These are phyloP conservation scores for Microctenopoma stevenorrisi DNA, from an alignment of 2,797 vertebrate species.

Conservation along the genomic window DNA sequence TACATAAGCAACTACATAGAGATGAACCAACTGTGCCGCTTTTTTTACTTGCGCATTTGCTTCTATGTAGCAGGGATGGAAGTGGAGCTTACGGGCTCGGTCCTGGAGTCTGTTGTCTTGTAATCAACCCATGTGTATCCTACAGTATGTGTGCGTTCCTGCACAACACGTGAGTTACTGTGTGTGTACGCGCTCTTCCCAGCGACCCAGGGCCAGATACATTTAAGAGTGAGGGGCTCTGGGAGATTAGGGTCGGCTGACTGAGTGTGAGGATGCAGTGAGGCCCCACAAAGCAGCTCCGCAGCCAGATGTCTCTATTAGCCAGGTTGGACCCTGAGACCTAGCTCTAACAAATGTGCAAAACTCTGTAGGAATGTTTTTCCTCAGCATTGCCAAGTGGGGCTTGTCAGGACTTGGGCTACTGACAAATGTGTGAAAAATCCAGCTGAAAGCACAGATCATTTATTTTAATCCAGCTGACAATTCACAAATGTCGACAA, in stretches of 20 bases:
- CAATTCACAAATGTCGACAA: slow-evolving; percentile 30
- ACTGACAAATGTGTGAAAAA: slow-evolving; percentile 51
- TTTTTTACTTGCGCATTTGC: not conserved
- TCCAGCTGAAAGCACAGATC: slow-evolving; percentile 36
- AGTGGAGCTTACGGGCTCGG: not conserved
- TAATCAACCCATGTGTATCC: not conserved
- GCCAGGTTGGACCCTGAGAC: slow-evolving; percentile 56
- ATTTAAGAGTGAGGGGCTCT: slow-evolving; percentile 54
- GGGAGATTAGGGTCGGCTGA: slow-evolving; percentile 69
- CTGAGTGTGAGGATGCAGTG: slow-evolving; percentile 42
- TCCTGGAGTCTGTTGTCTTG: not conserved
- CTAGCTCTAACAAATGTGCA: slow-evolving; percentile 45
- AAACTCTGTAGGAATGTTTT: slow-evolving; percentile 45
- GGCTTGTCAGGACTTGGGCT: slow-evolving; percentile 41
- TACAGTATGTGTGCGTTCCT: slow-evolving; percentile 1
- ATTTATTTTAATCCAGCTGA: slow-evolving; percentile 45
- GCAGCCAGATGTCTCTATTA: slow-evolving; percentile 76
- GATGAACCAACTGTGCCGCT: no score
- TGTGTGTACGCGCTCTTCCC: slow-evolving; percentile 24
- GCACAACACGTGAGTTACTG: slow-evolving; percentile 21
- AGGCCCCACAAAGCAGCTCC: slow-evolving; percentile 52
- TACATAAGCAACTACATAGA: no score
- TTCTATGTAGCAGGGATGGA: not conserved
- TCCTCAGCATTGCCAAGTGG: slow-evolving; percentile 33
- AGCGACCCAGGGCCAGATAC: slow-evolving; percentile 54